Percentiles rank a stretch among this genome's conserved stretches.
Evolutionary conservation across 2,797 vertebrate species (phyloP).

Genomic region (Amblyraja radiata): DNA sequence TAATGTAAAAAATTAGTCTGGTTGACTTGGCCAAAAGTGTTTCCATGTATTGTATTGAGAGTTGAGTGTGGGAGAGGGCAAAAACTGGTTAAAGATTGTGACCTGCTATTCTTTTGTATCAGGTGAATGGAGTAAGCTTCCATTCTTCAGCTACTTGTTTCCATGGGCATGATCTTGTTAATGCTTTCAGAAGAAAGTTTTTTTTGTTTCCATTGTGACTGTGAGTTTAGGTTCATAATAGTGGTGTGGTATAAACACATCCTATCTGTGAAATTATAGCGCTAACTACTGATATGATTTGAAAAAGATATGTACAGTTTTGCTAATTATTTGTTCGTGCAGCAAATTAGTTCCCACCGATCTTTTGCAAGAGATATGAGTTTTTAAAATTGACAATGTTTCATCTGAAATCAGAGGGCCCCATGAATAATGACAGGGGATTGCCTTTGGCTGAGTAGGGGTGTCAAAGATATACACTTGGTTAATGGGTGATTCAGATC

Average conservation of each 20-base stretch:
- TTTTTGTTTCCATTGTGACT: not conserved
- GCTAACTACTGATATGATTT: not conserved
- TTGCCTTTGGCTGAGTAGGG: not conserved
- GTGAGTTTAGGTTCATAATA: not conserved
- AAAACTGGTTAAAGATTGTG: not conserved
- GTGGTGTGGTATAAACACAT: not conserved
- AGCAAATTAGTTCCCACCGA: not conserved
- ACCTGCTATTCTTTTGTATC: not conserved
- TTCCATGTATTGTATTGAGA: not conserved
- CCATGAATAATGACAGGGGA: not conserved
- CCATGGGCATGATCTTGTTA: not conserved
- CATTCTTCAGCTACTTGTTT: not conserved
- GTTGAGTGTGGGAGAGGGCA: not conserved
- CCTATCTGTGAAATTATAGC: not conserved
- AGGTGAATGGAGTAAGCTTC: not conserved
- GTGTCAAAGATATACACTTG: not conserved
- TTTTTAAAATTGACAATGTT: not conserved
- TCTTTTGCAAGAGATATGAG: not conserved
- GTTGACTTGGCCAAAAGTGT: not conserved
- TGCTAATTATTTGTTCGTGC: not conserved
- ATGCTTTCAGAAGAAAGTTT: not conserved
- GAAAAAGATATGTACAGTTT: not conserved
- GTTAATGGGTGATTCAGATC: not conserved
- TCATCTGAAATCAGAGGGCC: not conserved
- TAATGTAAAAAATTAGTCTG: not conserved